A percentile compares a stretch with the other conserved stretches of the same genome.
These are phyloP conservation scores for Sepioteuthis lessoniana DNA, from an alignment of 2,888 invertebrate genomes.

Conservation along the genomic window DNA sequence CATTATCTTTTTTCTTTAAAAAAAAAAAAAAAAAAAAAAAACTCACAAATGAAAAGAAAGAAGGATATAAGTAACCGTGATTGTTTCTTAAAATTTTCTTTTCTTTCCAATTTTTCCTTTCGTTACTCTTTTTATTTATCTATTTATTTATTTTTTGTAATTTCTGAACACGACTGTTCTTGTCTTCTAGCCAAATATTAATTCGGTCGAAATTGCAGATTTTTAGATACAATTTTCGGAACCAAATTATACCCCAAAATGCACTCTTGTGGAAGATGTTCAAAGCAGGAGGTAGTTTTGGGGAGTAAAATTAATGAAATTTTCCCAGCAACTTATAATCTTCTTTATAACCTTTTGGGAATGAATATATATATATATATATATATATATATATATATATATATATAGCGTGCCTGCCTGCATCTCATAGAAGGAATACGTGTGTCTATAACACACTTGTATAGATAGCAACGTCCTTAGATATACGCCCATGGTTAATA, in stretches of 20 bases:
- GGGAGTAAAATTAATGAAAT: neutral
- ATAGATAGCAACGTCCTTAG: too few relatives aligned
- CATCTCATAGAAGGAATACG: neutral
- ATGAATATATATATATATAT: neutral
- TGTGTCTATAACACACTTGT: too few relatives aligned
- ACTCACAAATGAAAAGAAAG: too few relatives aligned
- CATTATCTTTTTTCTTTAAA: too few relatives aligned
- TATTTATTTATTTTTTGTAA: neutral
- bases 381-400: conserved; percentile 2
- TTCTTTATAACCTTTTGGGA: neutral
- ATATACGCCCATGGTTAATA: too few relatives aligned
- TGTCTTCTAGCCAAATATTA: neutral
- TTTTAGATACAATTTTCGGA: neutral
- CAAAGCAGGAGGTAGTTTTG: neutral
- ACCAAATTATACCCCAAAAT: neutral
- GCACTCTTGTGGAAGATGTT: neutral
- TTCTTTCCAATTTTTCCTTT: too few relatives aligned
- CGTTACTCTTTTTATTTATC: too few relatives aligned
- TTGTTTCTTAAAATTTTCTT: too few relatives aligned
- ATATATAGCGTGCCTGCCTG: neutral
- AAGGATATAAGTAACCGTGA: too few relatives aligned
- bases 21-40: too few relatives aligned
- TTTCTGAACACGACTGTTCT: neutral
- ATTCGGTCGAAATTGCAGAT: neutral
- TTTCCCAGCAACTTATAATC: neutral